Evolutionary conservation across 2,797 vertebrate genomes (phyloP).

Genomic region (Scomberomorus guttatus): DNA sequence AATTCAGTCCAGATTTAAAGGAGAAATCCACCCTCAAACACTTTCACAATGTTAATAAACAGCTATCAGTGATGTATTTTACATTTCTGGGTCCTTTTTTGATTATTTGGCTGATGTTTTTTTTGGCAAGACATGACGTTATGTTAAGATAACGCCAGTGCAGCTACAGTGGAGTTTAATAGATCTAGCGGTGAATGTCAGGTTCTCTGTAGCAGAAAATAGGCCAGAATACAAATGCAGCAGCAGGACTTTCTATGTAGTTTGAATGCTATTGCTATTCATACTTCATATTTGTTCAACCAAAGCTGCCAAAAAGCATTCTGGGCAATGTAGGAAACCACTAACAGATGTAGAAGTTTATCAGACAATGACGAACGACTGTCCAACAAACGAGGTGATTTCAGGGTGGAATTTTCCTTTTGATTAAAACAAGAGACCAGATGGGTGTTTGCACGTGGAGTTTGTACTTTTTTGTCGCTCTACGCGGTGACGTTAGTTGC

Average conservation of each 20-base stretch:
- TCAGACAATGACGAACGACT: not conserved
- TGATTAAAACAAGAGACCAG: not conserved
- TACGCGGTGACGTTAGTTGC: constrained; percentile 5
- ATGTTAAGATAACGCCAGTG: constrained; percentile 13
- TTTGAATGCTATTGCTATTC: not conserved
- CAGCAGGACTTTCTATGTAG: not conserved
- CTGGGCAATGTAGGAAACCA: constrained; percentile 35
- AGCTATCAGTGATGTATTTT: not conserved
- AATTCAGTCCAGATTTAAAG: constrained; percentile 41
- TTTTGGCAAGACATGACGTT: not conserved
- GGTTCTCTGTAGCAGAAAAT: not conserved
- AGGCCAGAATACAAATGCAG: not conserved
- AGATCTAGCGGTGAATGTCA: not conserved
- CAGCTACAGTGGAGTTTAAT: constrained; percentile 23
- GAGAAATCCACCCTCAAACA: constrained; percentile 50
- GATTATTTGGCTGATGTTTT: not conserved
- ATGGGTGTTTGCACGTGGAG: not conserved
- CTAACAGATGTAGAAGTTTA: not conserved
- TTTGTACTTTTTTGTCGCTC: constrained; percentile 5
- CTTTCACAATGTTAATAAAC: constrained; percentile 18
- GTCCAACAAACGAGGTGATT: not conserved
- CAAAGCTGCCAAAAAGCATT: constrained; percentile 12
- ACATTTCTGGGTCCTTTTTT: not conserved
- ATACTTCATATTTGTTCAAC: not conserved
- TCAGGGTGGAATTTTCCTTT: constrained; percentile 43